Base-by-base conservation (phyloP, 2,888 invertebrate genomes). In the Cosmorhoe ocellata region DNA sequence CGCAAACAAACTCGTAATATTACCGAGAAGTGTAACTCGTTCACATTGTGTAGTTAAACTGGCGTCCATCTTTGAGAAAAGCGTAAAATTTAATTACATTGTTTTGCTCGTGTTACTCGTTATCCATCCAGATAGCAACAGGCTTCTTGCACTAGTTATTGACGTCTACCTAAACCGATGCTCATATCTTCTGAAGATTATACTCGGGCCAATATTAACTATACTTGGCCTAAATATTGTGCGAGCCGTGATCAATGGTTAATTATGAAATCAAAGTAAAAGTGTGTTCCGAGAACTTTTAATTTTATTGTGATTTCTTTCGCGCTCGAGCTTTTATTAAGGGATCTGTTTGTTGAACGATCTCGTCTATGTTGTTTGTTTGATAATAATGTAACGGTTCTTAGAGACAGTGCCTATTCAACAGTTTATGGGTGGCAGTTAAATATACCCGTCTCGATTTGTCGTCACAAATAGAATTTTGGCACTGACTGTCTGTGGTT, bases 381-480 rank as follows among this genome's bases (percentile, higher is more conserved):
- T 69, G 61, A 66, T 68, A 64, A 65, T 70, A 64, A 62, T 67
- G 70, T 67, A 63, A 70, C 63, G 67, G 71, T 76, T 79, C 79
- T 81, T 72, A 74, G 73, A 77, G 74, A 78, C 74, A 78, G 76
- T 79, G 69, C 70, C 76, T 76, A 82, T 87, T 85, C 76, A 77
- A 82, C 84, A 85, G 86, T 89, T 90, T 90, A 90, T 90, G 86
- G 88, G 81, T 79, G 81, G 79, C 77, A 84, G 88, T 90, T 90
- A 89, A 89, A 89, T 89, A 88, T 88, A 89, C 85, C 81, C 78
- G 87, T 82, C 82, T 84, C 86, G 81, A 82, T 88, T 86, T 87
- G 88, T 87, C 81, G 85, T 84, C 77, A 81, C 85, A 87, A 89
- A 90, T 90, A 89, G 87, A 89, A 86, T 84, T 89, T 90, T 90